phyloP scores from a whole-genome alignment of 1,140 invertebrate genomes.

The Drosophila paulistorum region DNA sequence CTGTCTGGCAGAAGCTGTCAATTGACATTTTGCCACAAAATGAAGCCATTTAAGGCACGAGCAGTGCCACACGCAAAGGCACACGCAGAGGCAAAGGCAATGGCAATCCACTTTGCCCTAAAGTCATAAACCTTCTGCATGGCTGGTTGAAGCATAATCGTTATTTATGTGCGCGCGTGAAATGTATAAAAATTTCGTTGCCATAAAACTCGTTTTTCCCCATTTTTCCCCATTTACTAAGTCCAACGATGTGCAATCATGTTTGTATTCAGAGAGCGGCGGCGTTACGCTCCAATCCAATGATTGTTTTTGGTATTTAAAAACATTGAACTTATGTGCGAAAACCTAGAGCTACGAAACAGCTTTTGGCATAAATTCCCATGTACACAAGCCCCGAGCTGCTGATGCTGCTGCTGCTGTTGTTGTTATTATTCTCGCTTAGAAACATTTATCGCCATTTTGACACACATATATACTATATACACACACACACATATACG shows the following conservation, averaged over 20 bases:
- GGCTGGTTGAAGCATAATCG: slow-evolving; percentile 61
- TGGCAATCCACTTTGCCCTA: slow-evolving; percentile 57
- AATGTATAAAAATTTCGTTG: slow-evolving; percentile 72
- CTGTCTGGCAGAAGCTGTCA: slow-evolving; percentile 56
- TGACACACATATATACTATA: slow-evolving; percentile 59
- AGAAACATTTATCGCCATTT: slow-evolving; percentile 79
- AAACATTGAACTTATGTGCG: slow-evolving; percentile 52
- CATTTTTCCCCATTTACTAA: background rate
- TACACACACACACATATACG: slow-evolving; percentile 17
- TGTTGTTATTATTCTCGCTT: slow-evolving; percentile 62
- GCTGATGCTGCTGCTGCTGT: slow-evolving; percentile 35
- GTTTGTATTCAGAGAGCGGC: slow-evolving; percentile 37
- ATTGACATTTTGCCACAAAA: slow-evolving; percentile 67
- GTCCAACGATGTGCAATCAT: slow-evolving; percentile 57
- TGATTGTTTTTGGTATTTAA: slow-evolving; percentile 64
- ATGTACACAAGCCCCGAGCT: slow-evolving; percentile 35
- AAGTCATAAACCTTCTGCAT: slow-evolving; percentile 73
- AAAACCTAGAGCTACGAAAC: slow-evolving; percentile 6
- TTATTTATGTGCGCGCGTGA: slow-evolving; percentile 78
- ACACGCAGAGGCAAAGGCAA: slow-evolving; percentile 33
- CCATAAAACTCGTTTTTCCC: slow-evolving; percentile 50
- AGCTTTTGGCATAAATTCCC: slow-evolving; percentile 44
- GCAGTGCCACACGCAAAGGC: slow-evolving; percentile 27
- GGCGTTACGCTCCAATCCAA: slow-evolving; percentile 32
- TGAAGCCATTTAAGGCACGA: slow-evolving; percentile 67